Evolutionary conservation across 2,888 invertebrate genomes (phyloP), one percentile per base, ranked within the genome.

Genomic region (Meganola albula): DNA sequence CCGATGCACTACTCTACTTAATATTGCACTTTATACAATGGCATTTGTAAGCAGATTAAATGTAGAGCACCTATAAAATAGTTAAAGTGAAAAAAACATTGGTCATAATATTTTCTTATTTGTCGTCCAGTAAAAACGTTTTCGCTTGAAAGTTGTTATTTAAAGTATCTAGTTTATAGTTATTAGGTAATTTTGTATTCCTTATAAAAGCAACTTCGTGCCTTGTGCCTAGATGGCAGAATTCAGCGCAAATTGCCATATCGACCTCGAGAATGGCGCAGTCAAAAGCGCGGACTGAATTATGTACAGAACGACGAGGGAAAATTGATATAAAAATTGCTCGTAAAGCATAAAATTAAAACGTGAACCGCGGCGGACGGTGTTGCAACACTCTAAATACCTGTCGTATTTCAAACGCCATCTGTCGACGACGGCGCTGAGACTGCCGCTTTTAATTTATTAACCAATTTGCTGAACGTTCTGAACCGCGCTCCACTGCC

Each of bases 341-440:
- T 71, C 74, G 72, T 78, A 79, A 79, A 80, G 77, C 80, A 83
- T 78, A 77, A 82, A 83, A 83, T 83, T 83, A 83, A 83, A 82
- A 74, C 67, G 69, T 61, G 71, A 65, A 73, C 76, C 74, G 74
- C 53, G 67, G 70, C 66, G 66, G 70, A 72, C 76, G 75, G 71
- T 82, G 77, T 78, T 80, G 82, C 82, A 79, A 79, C 82, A 80
- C 69, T 77, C 79, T 83, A 83, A 83, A 82, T 83, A 83, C 83
- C 83, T 83, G 83, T 82, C 79, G 82, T 83, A 82, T 76, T 78
- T 84, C 80, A 84, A 43, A 67, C 83, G 76, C 78, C 83, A 82
- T 77, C 83, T 84, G 83, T 75, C 74, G 74, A 47, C 74, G 83
- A 84, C 83, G 75, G 77, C 70, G 63, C 64, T 65, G 77, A 82